phyloP scores from a whole-genome alignment of 2,797 vertebrate genomes.

The Antennarius maculatus region DNA sequence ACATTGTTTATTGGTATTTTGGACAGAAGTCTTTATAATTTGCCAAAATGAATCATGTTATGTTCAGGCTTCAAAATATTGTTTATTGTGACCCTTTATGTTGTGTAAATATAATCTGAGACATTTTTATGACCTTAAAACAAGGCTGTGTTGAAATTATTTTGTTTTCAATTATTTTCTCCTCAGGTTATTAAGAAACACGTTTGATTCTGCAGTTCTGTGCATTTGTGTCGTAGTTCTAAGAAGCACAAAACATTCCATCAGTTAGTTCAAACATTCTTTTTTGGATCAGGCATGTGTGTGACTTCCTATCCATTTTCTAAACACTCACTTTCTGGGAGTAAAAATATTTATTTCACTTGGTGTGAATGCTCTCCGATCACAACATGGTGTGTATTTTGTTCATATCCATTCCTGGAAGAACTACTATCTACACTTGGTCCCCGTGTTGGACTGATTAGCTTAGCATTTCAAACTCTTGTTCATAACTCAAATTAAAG shows the following conservation, averaged over 20 bases:
- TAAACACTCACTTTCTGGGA: too few relatives aligned
- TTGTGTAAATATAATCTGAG: conserved; percentile 78
- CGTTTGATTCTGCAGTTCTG: conserved; percentile 6
- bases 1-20: conserved; percentile 51
- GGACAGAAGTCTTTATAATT: conserved; percentile 52
- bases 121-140: conserved; percentile 77
- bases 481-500: too few relatives aligned
- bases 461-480: too few relatives aligned
- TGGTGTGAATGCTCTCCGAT: too few relatives aligned
- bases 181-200: conserved; percentile 26
- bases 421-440: too few relatives aligned
- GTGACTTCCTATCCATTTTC: too few relatives aligned
- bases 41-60: conserved; percentile 57
- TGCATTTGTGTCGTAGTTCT: background rate
- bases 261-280: background rate
- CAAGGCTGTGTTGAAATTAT: conserved; percentile 53
- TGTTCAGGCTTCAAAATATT: conserved; percentile 49
- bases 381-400: too few relatives aligned
- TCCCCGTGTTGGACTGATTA: too few relatives aligned
- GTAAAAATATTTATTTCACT: too few relatives aligned
- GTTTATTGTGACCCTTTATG: conserved; percentile 63
- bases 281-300: background rate
- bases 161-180: conserved; percentile 1
- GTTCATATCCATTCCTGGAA: too few relatives aligned
- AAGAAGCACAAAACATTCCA: background rate